Base-by-base conservation (phyloP, 2,797 vertebrate species). In the Periophthalmus magnuspinnatus region DNA sequence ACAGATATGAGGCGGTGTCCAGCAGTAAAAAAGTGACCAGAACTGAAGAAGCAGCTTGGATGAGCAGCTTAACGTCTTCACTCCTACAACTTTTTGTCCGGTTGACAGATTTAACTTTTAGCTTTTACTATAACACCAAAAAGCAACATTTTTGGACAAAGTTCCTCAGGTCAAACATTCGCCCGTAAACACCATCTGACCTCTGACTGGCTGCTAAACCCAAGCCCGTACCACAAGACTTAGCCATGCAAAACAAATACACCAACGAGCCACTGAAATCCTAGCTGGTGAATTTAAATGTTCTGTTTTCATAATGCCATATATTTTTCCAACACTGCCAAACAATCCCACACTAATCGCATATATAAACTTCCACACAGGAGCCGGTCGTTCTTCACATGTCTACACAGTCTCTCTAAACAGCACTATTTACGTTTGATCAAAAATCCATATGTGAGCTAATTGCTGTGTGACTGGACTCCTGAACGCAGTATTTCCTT, bases 401-500 rank as follows among this genome's bases (percentile, higher is more conserved):
- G 33, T 24, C 33, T 1, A 28, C 63, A 62, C 67, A 63, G 22
- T 70, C 55, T 14, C 13, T 45, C 14, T 45, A 41, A 41, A 21
- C 33, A 77, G 45, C 45, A 61, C 47, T 56, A 22, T 17, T 1
- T 52, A 64, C 58, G 24, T 68, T 62, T 78, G 58, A 64, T 11
- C 24, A 71, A n/a, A 64, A 60, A 36, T 54, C 48, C 67, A 76
- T 5, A 3, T 22, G 21, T 13, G 61, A 34, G 28, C 65, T 68
- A 75, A 77, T 19, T 48, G 60, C 67, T 75, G 69, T 80, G 76
- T 80, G 84, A 86, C 79, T 71, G n/a, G 64, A 82, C 73, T 80
- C 55, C 19, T 24, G 55, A 77, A 47, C 34, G 68, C 9, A 45
- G 71, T 65, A 74, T 84, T 80, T 84, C 68, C 69, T 75, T 66